These are phyloP conservation scores for Vulpes vulpes DNA, from an alignment of 2,113 vertebrate genomes.

Conservation along the genomic window DNA sequence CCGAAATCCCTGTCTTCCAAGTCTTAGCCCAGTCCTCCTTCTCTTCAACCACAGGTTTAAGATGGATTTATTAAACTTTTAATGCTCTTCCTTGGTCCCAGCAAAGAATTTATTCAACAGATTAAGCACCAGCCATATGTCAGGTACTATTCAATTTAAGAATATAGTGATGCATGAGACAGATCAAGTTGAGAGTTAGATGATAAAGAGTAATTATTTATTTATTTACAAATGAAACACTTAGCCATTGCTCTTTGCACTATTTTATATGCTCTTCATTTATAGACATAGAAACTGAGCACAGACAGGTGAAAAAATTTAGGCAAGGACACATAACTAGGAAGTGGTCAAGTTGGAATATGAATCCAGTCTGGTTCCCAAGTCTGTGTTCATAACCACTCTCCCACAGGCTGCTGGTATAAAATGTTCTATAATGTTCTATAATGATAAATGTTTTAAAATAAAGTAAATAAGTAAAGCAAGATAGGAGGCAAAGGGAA, in stretches of 20 bases:
- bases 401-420: no score
- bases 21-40: neutral
- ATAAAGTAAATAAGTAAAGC: neutral
- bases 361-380: fast-evolving
- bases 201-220: neutral
- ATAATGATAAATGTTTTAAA: neutral
- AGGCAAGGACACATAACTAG: neutral
- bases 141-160: neutral
- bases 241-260: neutral
- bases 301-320: slow-evolving; percentile 5
- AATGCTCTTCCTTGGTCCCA: neutral
- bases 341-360: neutral
- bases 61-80: neutral
- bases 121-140: neutral
- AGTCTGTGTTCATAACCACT: neutral
- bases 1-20: neutral
- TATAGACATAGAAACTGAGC: neutral
- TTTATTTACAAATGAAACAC: neutral
- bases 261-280: neutral
- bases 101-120: neutral
- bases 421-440: neutral
- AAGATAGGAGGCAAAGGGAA: fast-evolving
- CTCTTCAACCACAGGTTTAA: neutral
- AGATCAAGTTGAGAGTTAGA: neutral
- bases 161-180: neutral